These are phyloP conservation scores for Gymnopithys bicolor DNA, from an alignment of 2,797 vertebrate genomes.

Conservation along the genomic window DNA sequence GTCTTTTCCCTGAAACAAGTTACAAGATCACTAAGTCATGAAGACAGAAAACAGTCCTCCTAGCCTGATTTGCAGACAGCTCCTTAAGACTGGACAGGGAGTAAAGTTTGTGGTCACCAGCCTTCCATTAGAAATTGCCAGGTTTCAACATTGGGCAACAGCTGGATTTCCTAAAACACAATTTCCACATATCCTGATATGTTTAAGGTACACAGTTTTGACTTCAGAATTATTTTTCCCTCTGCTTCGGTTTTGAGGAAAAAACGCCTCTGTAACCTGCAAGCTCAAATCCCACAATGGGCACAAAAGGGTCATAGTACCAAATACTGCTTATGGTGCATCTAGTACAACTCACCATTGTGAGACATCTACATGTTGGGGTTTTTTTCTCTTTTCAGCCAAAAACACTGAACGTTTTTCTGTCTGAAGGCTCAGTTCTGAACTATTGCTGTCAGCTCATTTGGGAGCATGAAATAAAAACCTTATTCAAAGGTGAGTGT, in stretches of 20 bases:
- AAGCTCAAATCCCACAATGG: background rate
- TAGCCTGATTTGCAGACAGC: background rate
- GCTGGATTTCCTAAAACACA: background rate
- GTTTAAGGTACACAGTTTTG: background rate
- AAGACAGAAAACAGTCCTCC: background rate
- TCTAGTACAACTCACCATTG: background rate
- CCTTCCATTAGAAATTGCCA: background rate
- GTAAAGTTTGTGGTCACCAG: background rate
- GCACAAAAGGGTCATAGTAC: background rate
- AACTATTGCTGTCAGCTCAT: background rate
- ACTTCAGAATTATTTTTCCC: background rate
- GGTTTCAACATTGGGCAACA: background rate
- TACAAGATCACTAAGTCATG: background rate
- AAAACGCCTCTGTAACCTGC: background rate
- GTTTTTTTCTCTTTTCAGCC: background rate
- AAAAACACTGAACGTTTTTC: background rate
- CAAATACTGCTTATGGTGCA: rapidly evolving
- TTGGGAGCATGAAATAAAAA: background rate
- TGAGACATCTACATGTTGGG: background rate
- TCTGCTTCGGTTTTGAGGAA: background rate
- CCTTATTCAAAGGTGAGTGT: background rate
- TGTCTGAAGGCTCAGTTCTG: background rate
- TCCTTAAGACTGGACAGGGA: background rate
- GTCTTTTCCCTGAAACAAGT: background rate
- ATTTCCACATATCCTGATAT: background rate